Evolutionary conservation across 2,888 invertebrate species (phyloP), one percentile per base, ranked within the genome.

Genomic region (Adineta ricciae): DNA sequence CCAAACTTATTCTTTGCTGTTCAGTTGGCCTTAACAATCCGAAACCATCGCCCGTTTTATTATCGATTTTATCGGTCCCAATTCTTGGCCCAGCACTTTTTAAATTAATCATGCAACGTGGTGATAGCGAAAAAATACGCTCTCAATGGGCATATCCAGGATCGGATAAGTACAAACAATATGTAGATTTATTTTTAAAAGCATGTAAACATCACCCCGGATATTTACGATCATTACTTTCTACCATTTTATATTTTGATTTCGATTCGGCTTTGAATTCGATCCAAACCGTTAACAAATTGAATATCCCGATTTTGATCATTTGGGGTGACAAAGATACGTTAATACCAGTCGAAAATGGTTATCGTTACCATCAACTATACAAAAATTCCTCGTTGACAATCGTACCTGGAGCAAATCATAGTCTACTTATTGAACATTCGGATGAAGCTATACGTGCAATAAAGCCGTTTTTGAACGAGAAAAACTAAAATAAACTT

Each of bases 291-390:
- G n/a, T 78, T 38, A 41, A 21, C 38, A 38, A 78, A 78, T 36
- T 64, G 32, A 64, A 64, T 64, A 64, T 64, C 27, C 64, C 64
- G 41, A 32, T 78, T 41, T 78, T 78, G 41, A 78, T 78, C 14
- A 24, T 78, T 14, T 78, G 78, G 78, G 78, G 78, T 24, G 78
- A 78, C 24, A 78, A 78, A 78, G 78, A 78, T 41, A 24, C n/a
- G 1, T 41, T 78, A n/a, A 78, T 78, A 3, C 24, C 38, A 2
- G 41, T 78, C 1, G 24, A 24, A 21, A 41, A 41, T 78, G 78
- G 41, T 41, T 41, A 78, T 41, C 78, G 41, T 78, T 78, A n/a
- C n/a, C 78, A 78, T 41, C 38, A 41, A 78, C 14, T 78, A 78
- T 78, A 78, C 41, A 38, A 41, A 78, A 78, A 78, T 41, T 78